These are phyloP conservation scores for Helobdella robusta DNA, from an alignment of 2,888 invertebrate genomes.

Conservation along the genomic window DNA sequence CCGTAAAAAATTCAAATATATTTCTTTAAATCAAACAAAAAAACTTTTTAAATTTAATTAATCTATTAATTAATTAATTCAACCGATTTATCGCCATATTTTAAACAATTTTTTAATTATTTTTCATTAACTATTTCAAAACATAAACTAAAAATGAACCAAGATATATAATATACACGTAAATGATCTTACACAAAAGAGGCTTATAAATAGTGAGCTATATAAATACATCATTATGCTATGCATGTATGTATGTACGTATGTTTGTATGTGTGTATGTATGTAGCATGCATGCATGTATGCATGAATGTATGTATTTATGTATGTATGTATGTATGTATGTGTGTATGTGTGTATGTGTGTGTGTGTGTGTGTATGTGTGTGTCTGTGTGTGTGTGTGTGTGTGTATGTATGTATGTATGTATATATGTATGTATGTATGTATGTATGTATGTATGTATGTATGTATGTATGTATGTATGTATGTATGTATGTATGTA, in stretches of 20 bases:
- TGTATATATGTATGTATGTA: constrained; percentile 26
- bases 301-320: constrained; percentile 14
- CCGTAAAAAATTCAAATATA: too few species aligned
- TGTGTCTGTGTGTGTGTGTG: constrained; percentile 14
- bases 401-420: constrained; percentile 22
- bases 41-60: too few species aligned
- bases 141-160: too few species aligned
- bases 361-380: constrained; percentile 6
- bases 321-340: constrained; percentile 22
- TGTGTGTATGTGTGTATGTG: constrained; percentile 8
- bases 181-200: too few species aligned
- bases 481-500: neutral
- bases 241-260: neutral
- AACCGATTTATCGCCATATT: too few species aligned
- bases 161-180: too few species aligned
- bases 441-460: constrained; percentile 26
- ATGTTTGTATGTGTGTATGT: constrained; percentile 16
- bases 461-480: constrained; percentile 14
- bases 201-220: too few species aligned
- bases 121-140: too few species aligned
- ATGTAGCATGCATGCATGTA: constrained; percentile 20
- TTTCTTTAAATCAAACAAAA: too few species aligned
- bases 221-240: too few species aligned
- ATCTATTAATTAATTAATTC: too few species aligned
- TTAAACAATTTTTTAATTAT: too few species aligned